Base-by-base conservation (phyloP, 2,797 vertebrate species). In the Halcyon chelicuti region DNA sequence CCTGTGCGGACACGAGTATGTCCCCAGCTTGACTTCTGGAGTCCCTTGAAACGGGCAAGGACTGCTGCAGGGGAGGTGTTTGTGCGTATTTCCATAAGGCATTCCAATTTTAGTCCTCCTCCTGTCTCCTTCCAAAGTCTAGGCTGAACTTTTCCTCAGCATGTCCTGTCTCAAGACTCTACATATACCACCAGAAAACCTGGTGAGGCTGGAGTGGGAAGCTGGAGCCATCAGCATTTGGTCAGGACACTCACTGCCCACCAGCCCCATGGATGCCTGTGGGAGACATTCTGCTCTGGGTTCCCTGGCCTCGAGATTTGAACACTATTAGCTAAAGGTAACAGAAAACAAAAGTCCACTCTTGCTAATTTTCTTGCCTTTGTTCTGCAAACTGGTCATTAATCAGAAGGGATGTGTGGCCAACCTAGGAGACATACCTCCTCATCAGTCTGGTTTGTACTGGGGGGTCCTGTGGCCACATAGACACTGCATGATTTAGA, bases 1-100 rank as follows among this genome's bases (percentile, higher is more conserved):
- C n/a, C n/a, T 19, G 12, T 2, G 4, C 5, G 12, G 68, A 52
- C 12, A 1, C 8, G 9, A 46, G 22, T 5, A 20, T 2, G 14
- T 17, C 23, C 17, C 10, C 15, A 33, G 58, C 37, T 12, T 1
- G 1, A 25, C 46, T 49, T 19, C 2, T 3, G 9, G 42, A 37
- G 31, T 9, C 26, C 47, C 21, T 3, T 10, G 29, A 54, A 35
- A 70, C 1, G 5, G 28, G 9, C 15, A 14, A 31, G 21, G 22
- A 17, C 18, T 46, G 55, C 21, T 29, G 42, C 14, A 47, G 46
- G 10, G 29, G 21, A 39, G 17, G 31, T 0, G 1, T n/a, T 46
- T 52, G 21, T 60, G 44, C 57, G 22, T 5, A 7, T 33, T 37
- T 44, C 33, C 29, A 51, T 13, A 17, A 29, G 62, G 8, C 15